These are phyloP conservation scores for Calliopsis andreniformis DNA, from an alignment of 1,140 invertebrate genomes.

Conservation along the genomic window DNA sequence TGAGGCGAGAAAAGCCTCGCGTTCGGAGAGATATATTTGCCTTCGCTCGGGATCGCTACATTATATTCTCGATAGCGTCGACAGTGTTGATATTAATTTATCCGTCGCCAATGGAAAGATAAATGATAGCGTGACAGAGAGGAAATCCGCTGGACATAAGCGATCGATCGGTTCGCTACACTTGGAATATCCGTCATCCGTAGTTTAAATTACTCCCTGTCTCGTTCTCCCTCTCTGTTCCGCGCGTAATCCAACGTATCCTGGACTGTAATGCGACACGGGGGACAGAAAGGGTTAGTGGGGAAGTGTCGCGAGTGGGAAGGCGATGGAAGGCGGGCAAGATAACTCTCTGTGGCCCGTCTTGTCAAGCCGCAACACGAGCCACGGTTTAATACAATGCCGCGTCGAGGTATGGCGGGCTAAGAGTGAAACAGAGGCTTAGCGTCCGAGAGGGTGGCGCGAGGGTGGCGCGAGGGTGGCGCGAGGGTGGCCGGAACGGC, in stretches of 20 bases:
- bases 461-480: conserved; percentile 24
- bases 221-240: no score
- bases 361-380: conserved; percentile 66
- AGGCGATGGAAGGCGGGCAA: conserved; percentile 8
- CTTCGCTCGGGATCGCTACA: no score
- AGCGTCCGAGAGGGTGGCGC: conserved; percentile 15
- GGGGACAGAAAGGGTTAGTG: not conserved
- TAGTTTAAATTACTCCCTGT: conserved; percentile 59
- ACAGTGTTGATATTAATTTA: conserved; percentile 20
- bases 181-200: conserved; percentile 47
- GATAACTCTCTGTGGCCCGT: conserved; percentile 52
- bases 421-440: conserved; percentile 40
- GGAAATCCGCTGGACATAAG: conserved; percentile 12
- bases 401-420: conserved; percentile 31
- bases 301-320: not conserved
- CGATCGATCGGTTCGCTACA: conserved; percentile 38
- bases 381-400: conserved; percentile 64
- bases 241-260: conserved; percentile 53
- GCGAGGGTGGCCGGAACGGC: conserved; percentile 1
- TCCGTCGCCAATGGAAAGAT: not conserved
- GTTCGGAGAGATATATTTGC: no score
- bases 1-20: no score
- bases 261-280: not conserved
- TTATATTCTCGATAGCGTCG: not conserved
- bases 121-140: conserved; percentile 25